phyloP scores from a whole-genome alignment of 2,888 invertebrate species.

The Lucinisca nassula region DNA sequence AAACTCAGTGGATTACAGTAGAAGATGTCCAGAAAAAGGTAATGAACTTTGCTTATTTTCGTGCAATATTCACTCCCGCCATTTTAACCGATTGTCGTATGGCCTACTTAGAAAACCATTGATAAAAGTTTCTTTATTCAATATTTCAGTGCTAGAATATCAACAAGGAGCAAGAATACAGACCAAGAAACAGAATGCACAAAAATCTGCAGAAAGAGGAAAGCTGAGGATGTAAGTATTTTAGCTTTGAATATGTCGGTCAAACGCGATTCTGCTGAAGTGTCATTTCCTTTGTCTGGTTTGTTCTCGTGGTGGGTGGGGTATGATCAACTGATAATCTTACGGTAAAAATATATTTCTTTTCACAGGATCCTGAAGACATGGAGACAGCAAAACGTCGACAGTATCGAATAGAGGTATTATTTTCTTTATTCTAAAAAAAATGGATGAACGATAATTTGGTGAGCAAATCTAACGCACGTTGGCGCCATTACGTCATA shows the following conservation, averaged over 20 bases:
- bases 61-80: slow-evolving; percentile 63
- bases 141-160: slow-evolving; percentile 76
- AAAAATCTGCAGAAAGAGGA: slow-evolving; percentile 76
- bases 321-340: too few relatives aligned
- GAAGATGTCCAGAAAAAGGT: slow-evolving; percentile 83
- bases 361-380: slow-evolving; percentile 78
- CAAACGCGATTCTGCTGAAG: not conserved
- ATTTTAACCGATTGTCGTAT: slow-evolving; percentile 67
- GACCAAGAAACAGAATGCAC: slow-evolving; percentile 67
- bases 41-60: slow-evolving; percentile 44
- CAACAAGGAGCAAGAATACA: slow-evolving; percentile 71
- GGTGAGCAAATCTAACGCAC: too few relatives aligned
- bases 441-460: too few relatives aligned
- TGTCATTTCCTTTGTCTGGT: slow-evolving; percentile 69
- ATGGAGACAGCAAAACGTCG: slow-evolving; percentile 76
- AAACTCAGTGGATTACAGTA: slow-evolving; percentile 12
- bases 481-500: not conserved
- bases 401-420: slow-evolving; percentile 84
- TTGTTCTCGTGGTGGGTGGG: slow-evolving; percentile 59
- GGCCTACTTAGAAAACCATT: not conserved
- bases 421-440: not conserved
- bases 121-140: slow-evolving; percentile 8
- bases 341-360: too few relatives aligned
- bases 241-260: slow-evolving; percentile 40
- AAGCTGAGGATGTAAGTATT: slow-evolving; percentile 79